These are phyloP conservation scores for Trachurus trachurus DNA, from an alignment of 2,797 vertebrate genomes.

Conservation along the genomic window DNA sequence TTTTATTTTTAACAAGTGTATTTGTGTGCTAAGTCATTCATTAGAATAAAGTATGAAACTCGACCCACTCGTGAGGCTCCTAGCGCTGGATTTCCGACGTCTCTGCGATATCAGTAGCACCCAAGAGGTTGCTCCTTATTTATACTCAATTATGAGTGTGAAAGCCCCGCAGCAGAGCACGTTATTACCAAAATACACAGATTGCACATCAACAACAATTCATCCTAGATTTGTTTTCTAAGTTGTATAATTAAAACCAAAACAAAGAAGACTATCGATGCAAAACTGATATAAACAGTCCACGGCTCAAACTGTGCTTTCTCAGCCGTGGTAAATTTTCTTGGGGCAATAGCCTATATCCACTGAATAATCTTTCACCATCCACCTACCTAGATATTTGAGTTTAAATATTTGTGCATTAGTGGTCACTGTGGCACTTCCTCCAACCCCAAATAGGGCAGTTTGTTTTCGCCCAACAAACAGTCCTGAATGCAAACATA, in stretches of 20 bases:
- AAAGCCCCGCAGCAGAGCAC: background rate
- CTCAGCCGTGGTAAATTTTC: background rate
- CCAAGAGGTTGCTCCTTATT: background rate
- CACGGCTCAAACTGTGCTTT: background rate
- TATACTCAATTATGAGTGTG: background rate
- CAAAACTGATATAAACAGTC: background rate
- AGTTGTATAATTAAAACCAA: background rate
- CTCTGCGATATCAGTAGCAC: background rate
- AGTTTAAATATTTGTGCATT: background rate
- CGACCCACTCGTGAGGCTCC: background rate
- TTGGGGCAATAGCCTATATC: background rate
- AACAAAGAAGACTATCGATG: background rate
- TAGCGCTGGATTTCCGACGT: background rate
- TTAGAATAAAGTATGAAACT: background rate
- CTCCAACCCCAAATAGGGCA: background rate
- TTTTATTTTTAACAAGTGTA: background rate
- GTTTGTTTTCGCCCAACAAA: background rate
- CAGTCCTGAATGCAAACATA: background rate
- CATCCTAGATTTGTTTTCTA: background rate
- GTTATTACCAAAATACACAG: constrained; percentile 1
- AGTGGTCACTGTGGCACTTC: background rate
- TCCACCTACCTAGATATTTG: background rate
- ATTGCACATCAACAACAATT: too few relatives aligned
- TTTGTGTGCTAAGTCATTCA: background rate
- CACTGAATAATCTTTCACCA: background rate